Base-by-base conservation (phyloP, 64 coral and sea anemone species). In the Dendronephthya gigantea region DNA sequence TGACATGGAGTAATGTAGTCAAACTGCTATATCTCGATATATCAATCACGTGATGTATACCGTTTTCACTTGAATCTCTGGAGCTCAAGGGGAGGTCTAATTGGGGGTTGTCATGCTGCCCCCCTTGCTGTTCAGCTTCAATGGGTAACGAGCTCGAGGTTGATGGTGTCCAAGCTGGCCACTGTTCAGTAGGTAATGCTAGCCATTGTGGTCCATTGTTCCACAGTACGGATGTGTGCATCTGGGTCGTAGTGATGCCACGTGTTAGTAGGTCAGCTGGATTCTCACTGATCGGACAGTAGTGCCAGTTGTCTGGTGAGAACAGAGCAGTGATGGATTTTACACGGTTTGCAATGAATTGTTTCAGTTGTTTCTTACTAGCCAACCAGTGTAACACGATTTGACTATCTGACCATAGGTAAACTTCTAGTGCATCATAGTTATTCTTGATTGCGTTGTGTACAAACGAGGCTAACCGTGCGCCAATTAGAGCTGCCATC, bases 381-480 rank as follows among this genome's bases (percentile, higher is more conserved):
- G 81, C 9, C 14, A 93, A 56, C 84, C 91, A 89, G n/a, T 84
- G 32, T 11, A 93, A 87, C 13, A 93, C 87, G 17, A 89, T 93
- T 75, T 89, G 48, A 51, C 91, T 93, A 37, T 90, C 91, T 49
- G 91, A 93, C 91, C 88, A 93, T 12, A 88, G 36, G 11, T 52
- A 48, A 58, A 85, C 72, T 27, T 23, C 65, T 11, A 85, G 35
- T 3, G 50, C 41, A 56, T 40, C 39, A 35, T 33, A 31, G 16
- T 50, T 82, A 0, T 27, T 33, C 19, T 83, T 70, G 16, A 86
- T 38, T n/a, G 83, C 23, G 50, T 82, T 13, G 33, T 70, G 76
- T 22, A 86, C 32, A 27, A 51, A 86, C 2, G 14, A 49, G 0
- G 74, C 68, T 49, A 92, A 35, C 70, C 88, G 82, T 58, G 87